These are phyloP conservation scores for Netelia virgata DNA, from an alignment of 2,888 invertebrate genomes.

Conservation along the genomic window DNA sequence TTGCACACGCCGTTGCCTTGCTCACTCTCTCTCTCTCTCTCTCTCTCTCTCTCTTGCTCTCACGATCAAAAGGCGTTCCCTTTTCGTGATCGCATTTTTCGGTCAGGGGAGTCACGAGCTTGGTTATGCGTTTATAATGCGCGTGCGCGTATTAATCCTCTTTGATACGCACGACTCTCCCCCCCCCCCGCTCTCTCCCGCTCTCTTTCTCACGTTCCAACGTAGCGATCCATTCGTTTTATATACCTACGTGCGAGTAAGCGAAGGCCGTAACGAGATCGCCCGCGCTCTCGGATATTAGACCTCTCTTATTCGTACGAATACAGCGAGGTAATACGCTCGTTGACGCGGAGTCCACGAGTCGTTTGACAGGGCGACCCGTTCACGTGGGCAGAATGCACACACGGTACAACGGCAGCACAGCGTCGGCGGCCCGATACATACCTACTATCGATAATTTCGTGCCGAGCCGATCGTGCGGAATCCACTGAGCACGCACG, in stretches of 20 bases:
- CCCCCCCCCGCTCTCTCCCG: no score
- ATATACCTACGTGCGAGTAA: constrained; percentile 18
- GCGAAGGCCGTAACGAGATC: constrained; percentile 37
- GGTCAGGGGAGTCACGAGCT: constrained; percentile 19
- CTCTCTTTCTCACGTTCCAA: constrained; percentile 4
- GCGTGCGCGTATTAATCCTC: constrained; percentile 65
- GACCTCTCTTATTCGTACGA: constrained; percentile 39
- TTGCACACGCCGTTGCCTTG: background rate
- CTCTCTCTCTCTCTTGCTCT: background rate
- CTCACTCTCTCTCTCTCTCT: background rate
- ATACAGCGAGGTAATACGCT: constrained; percentile 70
- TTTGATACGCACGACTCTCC: constrained; percentile 60
- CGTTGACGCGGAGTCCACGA: constrained; percentile 75
- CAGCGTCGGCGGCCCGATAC: constrained; percentile 2
- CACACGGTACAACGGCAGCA: constrained; percentile 60
- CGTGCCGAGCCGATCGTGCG: background rate
- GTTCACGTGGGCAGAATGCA: constrained; percentile 78
- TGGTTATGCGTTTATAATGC: constrained; percentile 46
- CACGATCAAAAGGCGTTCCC: constrained; percentile 50
- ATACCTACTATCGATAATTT: constrained; percentile 22
- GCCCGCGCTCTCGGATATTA: constrained; percentile 56
- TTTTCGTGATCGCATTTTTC: constrained; percentile 47
- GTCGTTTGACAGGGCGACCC: constrained; percentile 77
- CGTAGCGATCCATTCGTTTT: no score
- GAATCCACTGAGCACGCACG: background rate